phyloP scores from a whole-genome alignment of 2,113 vertebrate genomes.

The Triplophysa tibetana region DNA sequence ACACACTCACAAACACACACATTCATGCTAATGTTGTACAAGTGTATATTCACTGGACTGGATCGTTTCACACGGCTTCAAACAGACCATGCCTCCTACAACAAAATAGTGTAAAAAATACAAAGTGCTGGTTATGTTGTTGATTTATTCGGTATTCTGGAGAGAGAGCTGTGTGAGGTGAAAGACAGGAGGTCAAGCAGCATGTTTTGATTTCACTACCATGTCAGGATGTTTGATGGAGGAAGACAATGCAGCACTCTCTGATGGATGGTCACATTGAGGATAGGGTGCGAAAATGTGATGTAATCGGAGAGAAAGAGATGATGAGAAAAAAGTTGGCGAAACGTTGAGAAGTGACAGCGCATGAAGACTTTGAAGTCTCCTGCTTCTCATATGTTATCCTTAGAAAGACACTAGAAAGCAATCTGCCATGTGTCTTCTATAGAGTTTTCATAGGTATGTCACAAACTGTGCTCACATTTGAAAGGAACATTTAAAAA shows the following conservation, averaged over 20 bases:
- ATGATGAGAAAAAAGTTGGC: not conserved
- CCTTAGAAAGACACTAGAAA: too few relatives aligned
- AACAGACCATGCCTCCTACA: constrained; percentile 22
- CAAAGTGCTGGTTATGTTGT: too few relatives aligned
- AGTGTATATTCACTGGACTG: constrained; percentile 1
- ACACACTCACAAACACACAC: not conserved
- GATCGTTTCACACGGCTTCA: not conserved
- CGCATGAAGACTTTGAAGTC: not conserved
- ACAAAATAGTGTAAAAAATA: not conserved
- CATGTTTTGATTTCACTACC: constrained; percentile 20
- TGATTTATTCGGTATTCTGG: not conserved
- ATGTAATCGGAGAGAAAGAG: not conserved
- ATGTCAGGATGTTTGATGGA: constrained; percentile 31
- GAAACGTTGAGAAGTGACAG: too few relatives aligned
- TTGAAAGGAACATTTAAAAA: too few relatives aligned
- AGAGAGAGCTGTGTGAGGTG: not conserved
- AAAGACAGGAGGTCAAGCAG: not conserved
- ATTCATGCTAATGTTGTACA: constrained; percentile 9
- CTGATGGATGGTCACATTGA: constrained; percentile 44
- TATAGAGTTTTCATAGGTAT: too few relatives aligned
- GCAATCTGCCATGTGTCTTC: too few relatives aligned
- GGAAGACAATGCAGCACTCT: not conserved
- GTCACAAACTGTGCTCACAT: too few relatives aligned
- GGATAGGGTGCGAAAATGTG: not conserved
- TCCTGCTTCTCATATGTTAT: too few relatives aligned